phyloP scores from a whole-genome alignment of 2,113 vertebrate genomes.

The Catagonus wagneri region DNA sequence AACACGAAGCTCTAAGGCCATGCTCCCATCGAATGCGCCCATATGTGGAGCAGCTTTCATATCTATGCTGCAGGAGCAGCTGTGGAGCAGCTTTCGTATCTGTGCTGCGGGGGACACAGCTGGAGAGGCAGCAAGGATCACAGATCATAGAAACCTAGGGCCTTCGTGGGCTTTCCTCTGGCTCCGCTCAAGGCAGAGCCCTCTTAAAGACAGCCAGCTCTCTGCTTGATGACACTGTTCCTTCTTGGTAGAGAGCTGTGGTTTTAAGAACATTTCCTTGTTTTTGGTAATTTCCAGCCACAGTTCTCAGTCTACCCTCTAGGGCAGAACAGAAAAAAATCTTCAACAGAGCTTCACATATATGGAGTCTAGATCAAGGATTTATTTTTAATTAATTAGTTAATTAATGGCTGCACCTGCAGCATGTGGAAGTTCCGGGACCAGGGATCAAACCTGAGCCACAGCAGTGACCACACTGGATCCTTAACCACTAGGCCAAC shows the following conservation, averaged over 20 bases:
- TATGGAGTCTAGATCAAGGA: background rate
- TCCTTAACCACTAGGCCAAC: too few relatives aligned
- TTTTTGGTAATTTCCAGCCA: background rate
- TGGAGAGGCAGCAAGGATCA: background rate
- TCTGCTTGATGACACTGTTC: background rate
- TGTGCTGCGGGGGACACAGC: background rate
- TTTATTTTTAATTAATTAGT: background rate
- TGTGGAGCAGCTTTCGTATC: background rate
- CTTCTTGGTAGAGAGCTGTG: background rate
- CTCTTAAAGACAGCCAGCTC: background rate
- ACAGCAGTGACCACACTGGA: too few relatives aligned
- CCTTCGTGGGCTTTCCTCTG: background rate
- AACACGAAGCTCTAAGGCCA: background rate
- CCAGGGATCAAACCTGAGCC: too few relatives aligned
- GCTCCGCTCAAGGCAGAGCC: background rate
- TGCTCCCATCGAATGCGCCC: fast-evolving
- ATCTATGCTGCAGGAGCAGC: background rate
- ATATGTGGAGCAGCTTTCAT: too few relatives aligned
- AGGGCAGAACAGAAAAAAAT: background rate
- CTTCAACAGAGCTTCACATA: background rate
- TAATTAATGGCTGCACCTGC: too few relatives aligned
- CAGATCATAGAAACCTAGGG: background rate
- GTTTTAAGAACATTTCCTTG: background rate
- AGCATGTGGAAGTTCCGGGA: too few relatives aligned
- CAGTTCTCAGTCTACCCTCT: background rate